A percentile compares a stretch with the other conserved stretches of the same genome.
Evolutionary conservation across 2,888 invertebrate species (phyloP).

Genomic region (Didymodactylos carnosus): DNA sequence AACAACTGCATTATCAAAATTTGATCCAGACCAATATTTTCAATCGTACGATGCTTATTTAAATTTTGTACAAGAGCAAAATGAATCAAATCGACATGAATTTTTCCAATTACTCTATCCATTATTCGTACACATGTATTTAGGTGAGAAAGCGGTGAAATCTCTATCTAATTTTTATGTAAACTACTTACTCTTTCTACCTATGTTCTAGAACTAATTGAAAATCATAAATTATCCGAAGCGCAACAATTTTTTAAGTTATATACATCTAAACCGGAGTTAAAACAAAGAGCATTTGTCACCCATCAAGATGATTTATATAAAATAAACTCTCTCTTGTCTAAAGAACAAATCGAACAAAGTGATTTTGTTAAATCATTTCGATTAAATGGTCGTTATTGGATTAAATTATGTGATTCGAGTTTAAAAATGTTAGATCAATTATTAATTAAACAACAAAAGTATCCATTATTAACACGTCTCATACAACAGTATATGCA

Average conservation of each 20-base stretch:
- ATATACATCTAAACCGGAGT: neutral
- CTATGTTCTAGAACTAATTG: constrained; percentile 3
- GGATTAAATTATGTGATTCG: neutral
- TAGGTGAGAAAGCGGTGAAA: too few species aligned
- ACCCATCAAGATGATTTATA: constrained; percentile 7
- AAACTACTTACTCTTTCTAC: too few species aligned
- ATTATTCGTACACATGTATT: constrained; percentile 10
- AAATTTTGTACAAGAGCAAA: neutral
- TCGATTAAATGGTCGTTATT: neutral
- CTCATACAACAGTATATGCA: neutral
- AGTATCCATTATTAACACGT: neutral
- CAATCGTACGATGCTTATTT: neutral
- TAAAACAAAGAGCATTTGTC: neutral
- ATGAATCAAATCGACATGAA: neutral
- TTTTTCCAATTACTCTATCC: constrained; percentile 12
- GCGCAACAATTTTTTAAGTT: neutral
- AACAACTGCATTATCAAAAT: neutral
- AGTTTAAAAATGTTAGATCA: neutral
- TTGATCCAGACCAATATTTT: neutral
- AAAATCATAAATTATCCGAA: neutral
- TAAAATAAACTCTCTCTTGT: neutral
- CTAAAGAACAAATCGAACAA: constrained; percentile 6
- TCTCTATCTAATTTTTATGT: too few species aligned
- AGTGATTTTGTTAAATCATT: constrained; percentile 3
- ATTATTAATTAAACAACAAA: neutral